phyloP scores from a whole-genome alignment of 2,888 invertebrate genomes.

The Latheticus oryzae region DNA sequence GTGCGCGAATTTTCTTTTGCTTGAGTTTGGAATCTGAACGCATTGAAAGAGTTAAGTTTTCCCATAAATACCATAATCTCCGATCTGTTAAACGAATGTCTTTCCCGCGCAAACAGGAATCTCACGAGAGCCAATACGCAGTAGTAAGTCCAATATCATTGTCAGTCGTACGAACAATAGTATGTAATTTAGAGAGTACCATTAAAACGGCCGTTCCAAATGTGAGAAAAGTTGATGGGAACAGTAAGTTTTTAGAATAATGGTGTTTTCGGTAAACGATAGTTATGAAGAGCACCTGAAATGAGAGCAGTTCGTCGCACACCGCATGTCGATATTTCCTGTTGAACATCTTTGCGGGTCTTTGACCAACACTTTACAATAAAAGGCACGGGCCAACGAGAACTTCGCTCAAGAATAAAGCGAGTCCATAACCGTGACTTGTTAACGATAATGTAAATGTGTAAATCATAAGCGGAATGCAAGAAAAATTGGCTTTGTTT shows the following conservation, averaged over 20 bases:
- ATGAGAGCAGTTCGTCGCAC: slow-evolving; percentile 49
- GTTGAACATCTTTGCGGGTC: slow-evolving; percentile 58
- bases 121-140: slow-evolving; percentile 39
- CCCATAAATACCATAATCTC: slow-evolving; percentile 12
- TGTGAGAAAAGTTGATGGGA: slow-evolving; percentile 49
- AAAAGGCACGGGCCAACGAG: slow-evolving; percentile 46
- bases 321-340: slow-evolving; percentile 59
- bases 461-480: slow-evolving; percentile 35
- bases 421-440: slow-evolving; percentile 39
- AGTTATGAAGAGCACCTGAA: slow-evolving; percentile 49
- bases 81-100: slow-evolving; percentile 18
- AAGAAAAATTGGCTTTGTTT: slow-evolving; percentile 35
- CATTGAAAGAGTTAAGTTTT: neutral
- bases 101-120: slow-evolving; percentile 27
- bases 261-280: slow-evolving; percentile 49
- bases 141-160: slow-evolving; percentile 43
- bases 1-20: no score
- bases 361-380: slow-evolving; percentile 57
- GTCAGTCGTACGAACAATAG: slow-evolving; percentile 45
- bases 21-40: neutral
- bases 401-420: slow-evolving; percentile 40
- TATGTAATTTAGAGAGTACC: slow-evolving; percentile 44
- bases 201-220: slow-evolving; percentile 39
- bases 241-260: slow-evolving; percentile 41
- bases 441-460: slow-evolving; percentile 38